Evolutionary conservation across 2,888 invertebrate genomes (phyloP).

Genomic region (Heliconius charithonia): DNA sequence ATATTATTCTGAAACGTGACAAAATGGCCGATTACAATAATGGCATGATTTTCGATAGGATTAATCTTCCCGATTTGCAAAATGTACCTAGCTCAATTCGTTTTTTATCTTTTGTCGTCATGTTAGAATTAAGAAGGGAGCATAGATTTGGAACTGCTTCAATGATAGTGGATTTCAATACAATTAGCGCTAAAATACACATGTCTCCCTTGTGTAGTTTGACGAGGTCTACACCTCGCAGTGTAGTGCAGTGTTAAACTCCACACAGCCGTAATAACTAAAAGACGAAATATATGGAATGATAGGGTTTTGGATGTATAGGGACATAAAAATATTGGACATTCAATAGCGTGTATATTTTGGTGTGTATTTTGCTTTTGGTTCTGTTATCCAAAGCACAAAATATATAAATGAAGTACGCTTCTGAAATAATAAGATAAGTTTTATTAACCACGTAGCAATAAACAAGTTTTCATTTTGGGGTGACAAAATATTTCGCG

Average conservation of each 20-base stretch:
- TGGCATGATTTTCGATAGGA: neutral
- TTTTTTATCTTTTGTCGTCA: neutral
- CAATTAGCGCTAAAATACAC: neutral
- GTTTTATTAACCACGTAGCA: slow-evolving; percentile 54
- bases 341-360: neutral
- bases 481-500: slow-evolving; percentile 14
- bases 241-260: neutral
- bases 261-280: neutral
- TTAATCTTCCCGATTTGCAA: neutral
- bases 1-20: slow-evolving; percentile 2
- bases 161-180: neutral
- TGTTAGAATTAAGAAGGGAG: neutral
- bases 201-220: neutral
- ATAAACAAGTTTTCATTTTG: slow-evolving; percentile 30
- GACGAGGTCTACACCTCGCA: too few relatives aligned
- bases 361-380: neutral
- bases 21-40: neutral
- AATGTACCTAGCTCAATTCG: neutral
- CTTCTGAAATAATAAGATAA: slow-evolving; percentile 58
- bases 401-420: slow-evolving; percentile 26
- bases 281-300: neutral
- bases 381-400: neutral
- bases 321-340: neutral
- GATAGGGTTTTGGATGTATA: neutral
- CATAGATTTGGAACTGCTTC: neutral